These are phyloP conservation scores for Oedothorax gibbosus DNA, from an alignment of 1,140 invertebrate species.

Conservation along the genomic window DNA sequence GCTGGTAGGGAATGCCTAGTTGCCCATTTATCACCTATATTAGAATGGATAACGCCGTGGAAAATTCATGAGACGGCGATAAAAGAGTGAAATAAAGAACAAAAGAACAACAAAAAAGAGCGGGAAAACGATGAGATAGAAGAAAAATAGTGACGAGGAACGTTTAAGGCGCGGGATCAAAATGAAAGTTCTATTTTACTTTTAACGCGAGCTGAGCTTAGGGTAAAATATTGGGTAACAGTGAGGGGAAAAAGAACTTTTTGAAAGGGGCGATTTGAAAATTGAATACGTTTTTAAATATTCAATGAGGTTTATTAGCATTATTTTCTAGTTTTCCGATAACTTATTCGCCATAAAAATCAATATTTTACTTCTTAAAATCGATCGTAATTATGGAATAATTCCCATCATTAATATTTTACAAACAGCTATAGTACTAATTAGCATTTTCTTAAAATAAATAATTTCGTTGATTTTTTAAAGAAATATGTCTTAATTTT, in stretches of 20 bases:
- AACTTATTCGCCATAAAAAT: too few relatives aligned
- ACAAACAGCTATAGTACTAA: too few relatives aligned
- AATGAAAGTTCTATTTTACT: slow-evolving; percentile 54
- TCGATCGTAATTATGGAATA: too few relatives aligned
- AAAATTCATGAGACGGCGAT: slow-evolving; percentile 50
- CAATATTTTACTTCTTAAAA: too few relatives aligned
- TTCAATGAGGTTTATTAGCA: neutral
- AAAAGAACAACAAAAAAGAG: slow-evolving; percentile 6
- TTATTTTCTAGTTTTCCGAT: neutral
- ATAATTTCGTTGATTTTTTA: too few relatives aligned
- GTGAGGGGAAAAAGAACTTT: neutral
- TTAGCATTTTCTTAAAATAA: too few relatives aligned
- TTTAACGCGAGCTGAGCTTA: slow-evolving; percentile 34
- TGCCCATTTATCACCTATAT: slow-evolving; percentile 52
- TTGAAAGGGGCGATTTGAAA: slow-evolving; percentile 8
- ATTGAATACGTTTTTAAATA: neutral
- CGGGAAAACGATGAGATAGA: slow-evolving; percentile 20
- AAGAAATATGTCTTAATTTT: too few relatives aligned
- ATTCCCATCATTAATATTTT: too few relatives aligned
- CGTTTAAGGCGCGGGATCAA: slow-evolving; percentile 20
- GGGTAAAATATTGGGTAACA: slow-evolving; percentile 24
- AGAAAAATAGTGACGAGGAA: slow-evolving; percentile 38
- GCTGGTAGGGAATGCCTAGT: slow-evolving; percentile 12
- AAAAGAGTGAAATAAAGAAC: slow-evolving; percentile 49
- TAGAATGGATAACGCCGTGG: slow-evolving; percentile 48